Base-by-base conservation (phyloP, 64 coral and sea anemone species). In the Trachythela sp. region DNA sequence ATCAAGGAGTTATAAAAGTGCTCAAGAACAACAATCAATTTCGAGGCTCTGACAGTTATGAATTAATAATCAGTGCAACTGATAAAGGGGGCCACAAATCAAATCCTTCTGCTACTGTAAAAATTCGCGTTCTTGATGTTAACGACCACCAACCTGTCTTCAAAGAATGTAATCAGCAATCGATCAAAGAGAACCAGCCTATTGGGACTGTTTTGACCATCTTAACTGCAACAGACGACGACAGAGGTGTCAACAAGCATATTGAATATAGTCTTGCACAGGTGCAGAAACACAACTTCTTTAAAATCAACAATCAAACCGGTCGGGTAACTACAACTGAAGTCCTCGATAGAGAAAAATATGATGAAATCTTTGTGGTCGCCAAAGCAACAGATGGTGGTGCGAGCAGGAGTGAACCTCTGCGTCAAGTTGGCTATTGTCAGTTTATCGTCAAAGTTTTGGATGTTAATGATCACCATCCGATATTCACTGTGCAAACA, bases 371-470 rank as follows among this genome's bases (percentile, higher is more conserved):
- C 30, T 80, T 80, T 80, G 75, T 80, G 13, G 37, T 80, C 35
- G 30, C 75, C 75, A 80, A 80, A 36, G 75, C 75, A 80, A 80
- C 75, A 80, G 75, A 80, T 80, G 75, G 75, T 36, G 75, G 75
- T 17, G 0, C 75, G 0, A 36, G 0, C 75, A 80, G 75, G 9
- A 80, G 75, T 30, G 75, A 80, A 17, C 75, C 75, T 30, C 30
- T 80, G 9, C 26, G 75, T 3, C 75, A 80, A 36, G 20, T 80
- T 4, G 75, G 75, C 9, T 80, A 80, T 37, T 80, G 75, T 80
- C 75, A 80, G 17, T 80, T 80, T 39, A 38, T 80, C 35, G 75
- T 80, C 32, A 22, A 80, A 80, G 32, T 80, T 80, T 6, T 17
- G 30, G 75, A 80, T 80, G 75, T 80, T 35, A 80, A 80, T 80